Conservation (phyloP, 2,797 vertebrate species). For the Karalla daura region DNA sequence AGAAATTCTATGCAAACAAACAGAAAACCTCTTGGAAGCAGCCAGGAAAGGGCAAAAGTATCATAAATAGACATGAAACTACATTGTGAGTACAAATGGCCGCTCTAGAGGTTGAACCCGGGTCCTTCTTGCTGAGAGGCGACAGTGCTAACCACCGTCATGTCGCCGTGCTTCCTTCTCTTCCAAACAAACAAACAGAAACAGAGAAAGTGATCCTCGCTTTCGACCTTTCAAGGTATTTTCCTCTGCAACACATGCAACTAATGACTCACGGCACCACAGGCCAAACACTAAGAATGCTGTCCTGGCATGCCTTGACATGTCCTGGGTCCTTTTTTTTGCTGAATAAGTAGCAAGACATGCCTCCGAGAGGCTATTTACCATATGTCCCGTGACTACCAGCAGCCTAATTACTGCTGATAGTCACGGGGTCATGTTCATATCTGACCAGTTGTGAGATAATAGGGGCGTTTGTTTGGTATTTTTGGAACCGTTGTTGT, state of each 20-base stretch:
- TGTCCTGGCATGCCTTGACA: slow-evolving; percentile 52
- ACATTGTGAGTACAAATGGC: no score
- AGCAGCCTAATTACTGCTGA: slow-evolving; percentile 24
- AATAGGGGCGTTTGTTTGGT: not conserved
- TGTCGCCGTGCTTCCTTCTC: no score
- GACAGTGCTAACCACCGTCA: no score
- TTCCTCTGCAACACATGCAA: slow-evolving; percentile 4
- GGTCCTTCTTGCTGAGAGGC: no score
- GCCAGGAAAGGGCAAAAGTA: no score
- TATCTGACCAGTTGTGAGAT: slow-evolving; percentile 17
- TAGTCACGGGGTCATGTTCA: slow-evolving; percentile 14
- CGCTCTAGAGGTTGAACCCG: no score
- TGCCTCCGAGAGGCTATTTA: slow-evolving; percentile 11
- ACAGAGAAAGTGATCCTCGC: not conserved
- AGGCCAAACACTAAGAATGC: slow-evolving; percentile 39
- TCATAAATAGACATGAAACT: no score
- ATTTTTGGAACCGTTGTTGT: not conserved
- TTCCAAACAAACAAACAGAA: not conserved
- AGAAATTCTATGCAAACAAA: no score
- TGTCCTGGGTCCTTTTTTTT: slow-evolving; percentile 14
- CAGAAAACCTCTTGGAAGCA: no score
- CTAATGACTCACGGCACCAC: slow-evolving; percentile 41
- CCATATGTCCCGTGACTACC: no score
- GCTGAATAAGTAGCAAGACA: slow-evolving; percentile 28
- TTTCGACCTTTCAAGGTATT: slow-evolving; percentile 19